These are phyloP conservation scores for Anguilla anguilla DNA, from an alignment of 2,797 vertebrate species.

Conservation along the genomic window DNA sequence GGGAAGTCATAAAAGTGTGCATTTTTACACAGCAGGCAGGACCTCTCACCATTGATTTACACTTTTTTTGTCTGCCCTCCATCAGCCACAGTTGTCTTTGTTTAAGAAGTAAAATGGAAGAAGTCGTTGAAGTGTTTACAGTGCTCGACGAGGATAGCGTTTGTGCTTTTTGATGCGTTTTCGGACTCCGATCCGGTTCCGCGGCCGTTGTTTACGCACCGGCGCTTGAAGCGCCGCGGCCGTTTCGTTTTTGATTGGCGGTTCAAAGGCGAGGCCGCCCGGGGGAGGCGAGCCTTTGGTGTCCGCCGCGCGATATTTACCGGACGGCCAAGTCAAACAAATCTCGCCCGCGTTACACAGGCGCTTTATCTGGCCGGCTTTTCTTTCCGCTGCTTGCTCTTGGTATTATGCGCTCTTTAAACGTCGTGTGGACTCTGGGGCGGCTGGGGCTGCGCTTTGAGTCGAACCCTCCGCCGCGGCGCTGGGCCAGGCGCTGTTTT, in stretches of 20 bases:
- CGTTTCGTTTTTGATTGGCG: neutral
- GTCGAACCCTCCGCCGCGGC: constrained; percentile 20
- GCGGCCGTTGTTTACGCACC: neutral
- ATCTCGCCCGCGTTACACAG: neutral
- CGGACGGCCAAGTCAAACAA: constrained; percentile 29
- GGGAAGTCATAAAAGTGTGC: neutral
- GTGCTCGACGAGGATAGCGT: neutral
- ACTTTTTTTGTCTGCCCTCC: neutral
- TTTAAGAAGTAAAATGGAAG: neutral
- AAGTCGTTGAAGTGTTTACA: neutral
- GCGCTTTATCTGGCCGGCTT: constrained; percentile 18
- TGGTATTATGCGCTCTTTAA: constrained; percentile 26
- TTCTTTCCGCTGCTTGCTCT: constrained; percentile 24
- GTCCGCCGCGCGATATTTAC: neutral
- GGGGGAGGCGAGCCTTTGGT: neutral
- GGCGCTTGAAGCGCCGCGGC: neutral
- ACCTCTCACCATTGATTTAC: neutral
- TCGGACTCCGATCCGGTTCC: no score
- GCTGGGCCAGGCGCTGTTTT: constrained; percentile 54
- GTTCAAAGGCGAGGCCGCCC: neutral
- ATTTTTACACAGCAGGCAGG: neutral
- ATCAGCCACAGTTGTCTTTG: neutral
- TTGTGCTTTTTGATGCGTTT: no score
- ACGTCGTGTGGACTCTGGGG: constrained; percentile 16
- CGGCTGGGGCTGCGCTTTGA: constrained; percentile 27